Base-by-base conservation (phyloP, 2,113 vertebrate genomes). In the Gambusia affinis region DNA sequence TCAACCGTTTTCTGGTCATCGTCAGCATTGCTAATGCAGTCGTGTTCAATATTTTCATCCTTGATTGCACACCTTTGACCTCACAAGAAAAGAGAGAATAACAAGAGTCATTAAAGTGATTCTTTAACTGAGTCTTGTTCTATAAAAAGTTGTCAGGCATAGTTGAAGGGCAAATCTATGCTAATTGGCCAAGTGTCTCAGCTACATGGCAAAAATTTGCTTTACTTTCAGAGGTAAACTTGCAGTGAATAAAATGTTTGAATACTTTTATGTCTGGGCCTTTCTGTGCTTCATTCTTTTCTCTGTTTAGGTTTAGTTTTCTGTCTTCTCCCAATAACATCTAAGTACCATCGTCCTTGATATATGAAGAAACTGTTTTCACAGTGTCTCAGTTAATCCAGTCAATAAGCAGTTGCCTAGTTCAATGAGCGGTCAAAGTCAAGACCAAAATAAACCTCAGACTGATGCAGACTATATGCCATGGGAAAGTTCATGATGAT, bases 371-470 rank as follows among this genome's bases (percentile, higher is more conserved):
- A 76, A 64, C 70, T 62, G 81, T 83, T 85, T 88, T 83, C 72
- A 71, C 51, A 64, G 71, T 64, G 81, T 76, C 76, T 6, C 42
- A 70, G 60, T 79, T 86, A 85, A 88, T 90, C 89, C 78, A 83
- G 89, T 82, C 75, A 72, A 76, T 88, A 83, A 86, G 86, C 84
- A 88, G 78, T 78, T 65, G 77, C 80, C 64, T 80, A 78, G 81
- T 91, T 92, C 87, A 91, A 60, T 28, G 68, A 33, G 64, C 66
- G 75, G 86, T 82, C 86, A 89, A 73, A 81, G 73, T 80, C 75
- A 67, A 54, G 73, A 83, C 30, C 65, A 75, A 88, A 90, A 82
- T 77, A 87, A 84, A 82, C 8, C 37, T 71, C 22, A 29, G 61
- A 67, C 69, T 73, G 61, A 75, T 78, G 27, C 3, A 35, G 63